Percentiles rank a stretch among this genome's conserved stretches.
These are phyloP conservation scores for Taphrorychus bicolor DNA, from an alignment of 2,888 invertebrate species.

Conservation along the genomic window DNA sequence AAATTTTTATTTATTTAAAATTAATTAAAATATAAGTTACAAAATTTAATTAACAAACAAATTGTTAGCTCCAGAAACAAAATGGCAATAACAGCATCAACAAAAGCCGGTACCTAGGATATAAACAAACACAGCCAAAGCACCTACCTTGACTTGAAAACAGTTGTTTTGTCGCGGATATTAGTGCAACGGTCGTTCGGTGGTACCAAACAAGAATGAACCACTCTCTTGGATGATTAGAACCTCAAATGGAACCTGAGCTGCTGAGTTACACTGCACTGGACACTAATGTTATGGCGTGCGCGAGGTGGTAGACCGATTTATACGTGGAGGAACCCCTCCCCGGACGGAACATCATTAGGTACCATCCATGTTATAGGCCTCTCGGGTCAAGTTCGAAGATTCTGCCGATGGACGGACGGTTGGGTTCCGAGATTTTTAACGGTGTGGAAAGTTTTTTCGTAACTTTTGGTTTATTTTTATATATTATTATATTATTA, in stretches of 20 bases:
- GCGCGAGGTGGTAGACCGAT: conserved; percentile 47
- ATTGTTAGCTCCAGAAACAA: too few species aligned
- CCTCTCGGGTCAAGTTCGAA: conserved; percentile 35
- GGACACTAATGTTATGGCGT: conserved; percentile 46
- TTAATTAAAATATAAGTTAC: too few species aligned
- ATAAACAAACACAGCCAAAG: not conserved
- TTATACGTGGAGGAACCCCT: conserved; percentile 48
- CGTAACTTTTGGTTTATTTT: not conserved
- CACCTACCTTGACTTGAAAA: not conserved
- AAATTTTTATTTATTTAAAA: too few species aligned
- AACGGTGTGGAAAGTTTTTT: not conserved
- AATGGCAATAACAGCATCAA: not conserved
- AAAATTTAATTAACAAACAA: too few species aligned
- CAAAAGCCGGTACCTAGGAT: too few species aligned
- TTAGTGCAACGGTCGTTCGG: not conserved
- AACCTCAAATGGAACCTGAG: conserved; percentile 29
- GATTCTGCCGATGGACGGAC: conserved; percentile 14
- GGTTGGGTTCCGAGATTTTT: not conserved
- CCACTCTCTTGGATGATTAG: conserved; percentile 21
- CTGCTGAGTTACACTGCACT: conserved; percentile 46
- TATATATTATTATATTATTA: not conserved
- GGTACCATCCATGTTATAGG: conserved; percentile 5
- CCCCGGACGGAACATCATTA: conserved; percentile 23
- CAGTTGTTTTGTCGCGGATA: not conserved
- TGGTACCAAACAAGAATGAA: conserved; percentile 16